Conservation (phyloP, 2,113 vertebrate species). For the Malurus alboscapulatus region DNA sequence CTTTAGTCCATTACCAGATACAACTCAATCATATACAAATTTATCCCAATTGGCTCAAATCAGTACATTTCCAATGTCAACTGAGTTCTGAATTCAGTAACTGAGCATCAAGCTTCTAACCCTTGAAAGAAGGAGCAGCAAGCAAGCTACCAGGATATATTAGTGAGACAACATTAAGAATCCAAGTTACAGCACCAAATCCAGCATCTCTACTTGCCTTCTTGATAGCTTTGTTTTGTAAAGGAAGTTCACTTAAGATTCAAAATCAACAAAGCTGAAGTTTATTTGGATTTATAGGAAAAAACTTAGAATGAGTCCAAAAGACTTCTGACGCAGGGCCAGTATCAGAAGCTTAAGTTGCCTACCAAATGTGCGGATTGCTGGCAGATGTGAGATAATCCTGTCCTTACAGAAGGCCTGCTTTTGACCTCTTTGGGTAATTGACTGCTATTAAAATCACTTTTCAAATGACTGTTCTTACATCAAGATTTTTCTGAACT, state of each 20-base stretch:
- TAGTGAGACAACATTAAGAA: background rate
- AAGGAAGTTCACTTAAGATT: background rate
- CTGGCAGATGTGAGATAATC: constrained; percentile 20
- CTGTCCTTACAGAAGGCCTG: background rate
- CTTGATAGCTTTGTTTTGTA: background rate
- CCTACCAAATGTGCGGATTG: background rate
- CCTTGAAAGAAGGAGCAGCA: background rate
- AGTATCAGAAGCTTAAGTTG: background rate
- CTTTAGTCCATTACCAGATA: background rate
- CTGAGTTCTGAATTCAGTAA: background rate
- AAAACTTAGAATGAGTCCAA: background rate
- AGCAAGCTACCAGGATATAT: background rate
- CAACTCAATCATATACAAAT: background rate
- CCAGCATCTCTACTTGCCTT: background rate
- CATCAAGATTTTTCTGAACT: background rate
- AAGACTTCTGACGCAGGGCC: background rate
- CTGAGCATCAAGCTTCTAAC: background rate
- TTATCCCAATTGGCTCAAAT: background rate
- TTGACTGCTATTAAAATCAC: background rate
- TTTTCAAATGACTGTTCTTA: background rate
- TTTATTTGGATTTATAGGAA: background rate
- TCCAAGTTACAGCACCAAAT: background rate
- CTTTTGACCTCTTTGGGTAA: background rate
- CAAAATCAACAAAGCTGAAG: background rate
- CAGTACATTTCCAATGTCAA: background rate